Conservation (phyloP, 2,113 vertebrate genomes). For the Sialia sialis region DNA sequence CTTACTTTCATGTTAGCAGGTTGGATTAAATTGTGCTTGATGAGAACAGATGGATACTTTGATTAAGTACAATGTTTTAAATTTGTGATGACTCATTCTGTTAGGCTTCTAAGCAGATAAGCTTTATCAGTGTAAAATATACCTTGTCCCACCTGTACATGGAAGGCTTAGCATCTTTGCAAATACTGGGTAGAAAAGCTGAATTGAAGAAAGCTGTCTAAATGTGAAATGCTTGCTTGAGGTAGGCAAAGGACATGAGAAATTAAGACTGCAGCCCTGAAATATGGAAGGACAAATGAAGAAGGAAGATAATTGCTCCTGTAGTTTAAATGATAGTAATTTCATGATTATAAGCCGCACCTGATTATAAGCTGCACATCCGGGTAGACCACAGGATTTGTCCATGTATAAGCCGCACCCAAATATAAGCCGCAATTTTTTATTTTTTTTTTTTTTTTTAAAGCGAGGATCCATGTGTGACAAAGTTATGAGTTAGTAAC, state of each 20-base stretch:
- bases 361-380: too few species aligned
- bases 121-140: neutral
- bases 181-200: neutral
- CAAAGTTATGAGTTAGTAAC: too few species aligned
- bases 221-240: neutral
- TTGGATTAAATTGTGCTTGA: conserved; percentile 14
- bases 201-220: neutral
- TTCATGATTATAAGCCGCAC: too few species aligned
- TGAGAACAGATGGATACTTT: conserved; percentile 40
- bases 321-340: neutral
- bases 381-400: too few species aligned
- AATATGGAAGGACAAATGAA: neutral
- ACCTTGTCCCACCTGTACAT: neutral
- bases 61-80: conserved; percentile 13
- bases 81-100: neutral
- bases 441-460: too few species aligned
- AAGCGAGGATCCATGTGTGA: too few species aligned
- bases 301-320: neutral
- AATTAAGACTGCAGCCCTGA: neutral
- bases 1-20: neutral
- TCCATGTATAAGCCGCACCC: too few species aligned
- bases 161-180: neutral
- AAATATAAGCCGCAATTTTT: too few species aligned
- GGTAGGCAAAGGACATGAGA: neutral
- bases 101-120: conserved; percentile 16